Percentiles rank a stretch among this genome's conserved stretches.
Evolutionary conservation across 2,888 invertebrate species (phyloP).

Genomic region (Tenthredo mesomela): DNA sequence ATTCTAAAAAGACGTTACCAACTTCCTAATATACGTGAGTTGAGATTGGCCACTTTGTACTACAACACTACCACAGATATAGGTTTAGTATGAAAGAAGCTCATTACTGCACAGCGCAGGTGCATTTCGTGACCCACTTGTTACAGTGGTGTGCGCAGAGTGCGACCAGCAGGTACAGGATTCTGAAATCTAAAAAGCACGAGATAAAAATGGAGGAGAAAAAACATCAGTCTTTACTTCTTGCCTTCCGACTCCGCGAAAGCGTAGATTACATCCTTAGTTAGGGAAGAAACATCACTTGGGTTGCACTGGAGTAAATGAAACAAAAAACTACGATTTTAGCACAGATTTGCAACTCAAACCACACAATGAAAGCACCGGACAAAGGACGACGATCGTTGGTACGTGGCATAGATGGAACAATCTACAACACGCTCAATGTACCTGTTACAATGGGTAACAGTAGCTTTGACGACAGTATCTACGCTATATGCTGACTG

Average conservation of each 20-base stretch:
- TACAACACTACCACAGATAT: neutral
- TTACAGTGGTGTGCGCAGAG: neutral
- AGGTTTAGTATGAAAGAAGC: slow-evolving; percentile 4
- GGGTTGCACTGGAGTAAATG: neutral
- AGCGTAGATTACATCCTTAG: neutral
- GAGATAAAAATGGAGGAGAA: neutral
- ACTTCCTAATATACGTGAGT: neutral
- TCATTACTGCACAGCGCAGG: slow-evolving; percentile 10
- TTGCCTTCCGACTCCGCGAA: neutral
- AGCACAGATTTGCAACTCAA: neutral
- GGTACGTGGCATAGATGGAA: slow-evolving; percentile 22
- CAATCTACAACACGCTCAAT: slow-evolving; percentile 22
- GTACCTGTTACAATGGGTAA: slow-evolving; percentile 32
- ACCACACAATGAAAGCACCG: slow-evolving; percentile 1
- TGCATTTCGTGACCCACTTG: neutral
- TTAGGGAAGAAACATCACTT: neutral
- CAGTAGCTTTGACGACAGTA: slow-evolving; percentile 35
- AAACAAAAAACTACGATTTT: slow-evolving; percentile 1
- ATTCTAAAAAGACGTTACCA: neutral
- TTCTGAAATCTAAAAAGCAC: neutral
- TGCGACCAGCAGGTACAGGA: neutral
- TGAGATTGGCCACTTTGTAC: slow-evolving; percentile 13
- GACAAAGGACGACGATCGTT: slow-evolving; percentile 16
- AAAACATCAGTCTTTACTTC: neutral
- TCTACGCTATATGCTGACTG: neutral